Percentiles rank a stretch among this genome's conserved stretches.
phyloP scores from a whole-genome alignment of 2,113 vertebrate species.

The Litocranius walleri region DNA sequence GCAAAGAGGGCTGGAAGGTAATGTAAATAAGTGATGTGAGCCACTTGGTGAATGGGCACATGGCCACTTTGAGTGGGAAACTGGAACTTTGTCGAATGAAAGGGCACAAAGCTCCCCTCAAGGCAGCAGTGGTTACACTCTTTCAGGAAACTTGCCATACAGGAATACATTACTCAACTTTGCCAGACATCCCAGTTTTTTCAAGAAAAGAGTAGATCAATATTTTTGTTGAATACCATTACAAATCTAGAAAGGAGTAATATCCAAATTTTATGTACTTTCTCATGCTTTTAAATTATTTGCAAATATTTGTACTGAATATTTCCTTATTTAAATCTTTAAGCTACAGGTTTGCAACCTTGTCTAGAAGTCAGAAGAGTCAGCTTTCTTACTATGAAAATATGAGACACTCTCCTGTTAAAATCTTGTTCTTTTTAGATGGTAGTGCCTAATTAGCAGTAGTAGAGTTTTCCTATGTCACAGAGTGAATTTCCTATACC shows the following conservation, averaged over 20 bases:
- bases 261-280: background rate
- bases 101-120: background rate
- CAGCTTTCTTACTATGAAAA: background rate
- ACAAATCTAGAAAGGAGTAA: background rate
- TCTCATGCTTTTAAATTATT: background rate
- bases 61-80: background rate
- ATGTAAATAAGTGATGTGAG: background rate
- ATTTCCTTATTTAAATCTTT: background rate
- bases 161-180: background rate
- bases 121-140: background rate
- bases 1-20: background rate
- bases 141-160: background rate
- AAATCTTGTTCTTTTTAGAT: background rate
- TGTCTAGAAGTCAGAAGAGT: background rate
- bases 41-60: background rate
- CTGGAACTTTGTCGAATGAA: background rate
- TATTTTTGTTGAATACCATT: background rate
- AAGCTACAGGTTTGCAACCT: background rate
- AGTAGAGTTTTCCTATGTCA: background rate
- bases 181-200: background rate
- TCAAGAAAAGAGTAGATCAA: background rate
- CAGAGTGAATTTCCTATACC: background rate
- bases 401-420: background rate
- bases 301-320: background rate
- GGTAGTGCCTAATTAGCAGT: background rate